Evolutionary conservation across 1,140 invertebrate species (phyloP).

Genomic region (Geopemphigus sp.): DNA sequence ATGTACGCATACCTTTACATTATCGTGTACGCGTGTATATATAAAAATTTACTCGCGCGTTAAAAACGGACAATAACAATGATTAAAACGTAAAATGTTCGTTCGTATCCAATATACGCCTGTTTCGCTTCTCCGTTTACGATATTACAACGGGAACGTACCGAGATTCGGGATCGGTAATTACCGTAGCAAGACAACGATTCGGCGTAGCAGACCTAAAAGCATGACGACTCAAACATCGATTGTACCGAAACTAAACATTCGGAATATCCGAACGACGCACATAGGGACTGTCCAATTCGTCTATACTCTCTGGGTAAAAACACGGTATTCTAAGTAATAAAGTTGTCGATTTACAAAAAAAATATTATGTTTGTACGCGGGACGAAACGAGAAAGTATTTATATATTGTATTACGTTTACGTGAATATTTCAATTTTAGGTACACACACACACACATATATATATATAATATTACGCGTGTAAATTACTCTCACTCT

Average conservation of each 20-base stretch:
- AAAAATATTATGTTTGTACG: neutral
- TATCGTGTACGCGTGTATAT: conserved; percentile 2
- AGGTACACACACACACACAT: too few relatives aligned
- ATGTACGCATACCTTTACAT: conserved; percentile 20
- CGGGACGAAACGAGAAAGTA: neutral
- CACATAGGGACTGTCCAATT: neutral
- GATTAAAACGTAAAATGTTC: neutral
- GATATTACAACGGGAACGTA: neutral
- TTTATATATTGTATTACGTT: neutral
- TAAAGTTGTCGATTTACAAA: too few relatives aligned
- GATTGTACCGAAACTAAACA: too few relatives aligned
- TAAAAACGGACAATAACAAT: conserved; percentile 19
- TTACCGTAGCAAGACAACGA: too few relatives aligned
- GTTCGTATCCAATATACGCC: neutral
- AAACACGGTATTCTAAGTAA: too few relatives aligned
- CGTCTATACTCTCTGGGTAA: neutral
- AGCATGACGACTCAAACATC: too few relatives aligned
- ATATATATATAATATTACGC: neutral
- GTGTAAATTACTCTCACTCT: conserved; percentile 4
- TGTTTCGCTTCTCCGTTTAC: neutral
- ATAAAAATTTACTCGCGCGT: conserved; percentile 14
- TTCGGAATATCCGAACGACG: neutral
- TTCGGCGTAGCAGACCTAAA: too few relatives aligned
- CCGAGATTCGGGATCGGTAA: too few relatives aligned
- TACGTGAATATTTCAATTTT: conserved; percentile 3